These are phyloP conservation scores for Drosophila phalerata DNA, from an alignment of 2,888 invertebrate species.

Conservation along the genomic window DNA sequence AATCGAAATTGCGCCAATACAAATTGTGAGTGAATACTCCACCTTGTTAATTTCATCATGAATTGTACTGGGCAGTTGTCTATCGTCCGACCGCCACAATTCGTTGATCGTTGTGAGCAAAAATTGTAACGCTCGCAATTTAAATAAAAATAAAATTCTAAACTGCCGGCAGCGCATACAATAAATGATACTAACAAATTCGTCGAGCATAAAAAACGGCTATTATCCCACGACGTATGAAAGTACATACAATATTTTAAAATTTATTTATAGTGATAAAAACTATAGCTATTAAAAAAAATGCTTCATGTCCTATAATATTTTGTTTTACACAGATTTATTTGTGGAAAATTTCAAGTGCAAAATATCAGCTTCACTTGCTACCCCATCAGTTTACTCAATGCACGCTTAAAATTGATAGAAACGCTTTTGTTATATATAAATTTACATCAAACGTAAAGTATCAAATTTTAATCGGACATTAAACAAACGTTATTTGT, in stretches of 20 bases:
- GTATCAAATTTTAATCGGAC: conserved; percentile 63
- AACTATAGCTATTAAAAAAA: conserved; percentile 53
- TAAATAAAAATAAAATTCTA: too few species aligned
- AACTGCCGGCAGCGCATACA: not conserved
- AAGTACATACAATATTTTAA: conserved; percentile 27
- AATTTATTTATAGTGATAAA: conserved; percentile 44
- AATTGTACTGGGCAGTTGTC: too few species aligned
- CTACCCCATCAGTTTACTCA: conserved; percentile 44
- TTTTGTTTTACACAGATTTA: conserved; percentile 55
- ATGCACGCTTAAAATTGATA: conserved; percentile 56
- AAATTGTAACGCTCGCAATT: too few species aligned
- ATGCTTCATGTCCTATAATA: conserved; percentile 52
- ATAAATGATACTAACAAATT: not conserved
- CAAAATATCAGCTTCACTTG: conserved; percentile 27
- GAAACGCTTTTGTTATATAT: conserved; percentile 52
- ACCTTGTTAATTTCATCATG: too few species aligned
- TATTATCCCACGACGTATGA: conserved; percentile 13
- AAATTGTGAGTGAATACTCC: too few species aligned
- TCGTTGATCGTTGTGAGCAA: too few species aligned
- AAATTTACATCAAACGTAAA: conserved; percentile 59
- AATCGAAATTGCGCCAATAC: too few species aligned
- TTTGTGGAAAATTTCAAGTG: conserved; percentile 49
- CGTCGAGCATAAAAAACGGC: conserved; percentile 10
- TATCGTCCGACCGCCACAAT: too few species aligned
- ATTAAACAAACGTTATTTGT: conserved; percentile 61